A percentile compares a stretch with the other conserved stretches of the same genome.
phyloP scores from a whole-genome alignment of 2,888 invertebrate species.

The Drosophila planitibia region DNA sequence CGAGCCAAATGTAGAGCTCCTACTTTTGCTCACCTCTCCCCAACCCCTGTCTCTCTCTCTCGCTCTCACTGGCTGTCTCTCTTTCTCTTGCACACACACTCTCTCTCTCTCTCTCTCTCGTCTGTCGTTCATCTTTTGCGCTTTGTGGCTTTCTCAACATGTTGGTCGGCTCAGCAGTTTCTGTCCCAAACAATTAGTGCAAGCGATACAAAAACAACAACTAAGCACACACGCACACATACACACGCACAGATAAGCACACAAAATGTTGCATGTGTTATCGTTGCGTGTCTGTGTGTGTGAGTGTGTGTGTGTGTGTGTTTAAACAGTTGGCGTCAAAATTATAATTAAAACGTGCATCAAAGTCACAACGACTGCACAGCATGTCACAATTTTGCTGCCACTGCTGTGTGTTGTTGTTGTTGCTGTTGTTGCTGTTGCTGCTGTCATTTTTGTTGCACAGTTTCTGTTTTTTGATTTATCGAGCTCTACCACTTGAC shows the following conservation, averaged over 20 bases:
- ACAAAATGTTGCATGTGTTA: conserved; percentile 30
- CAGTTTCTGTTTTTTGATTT: conserved; percentile 43
- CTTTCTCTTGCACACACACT: neutral
- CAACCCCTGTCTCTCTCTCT: no score
- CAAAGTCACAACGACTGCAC: conserved; percentile 72
- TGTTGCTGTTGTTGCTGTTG: conserved; percentile 28
- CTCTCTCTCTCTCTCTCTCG: neutral
- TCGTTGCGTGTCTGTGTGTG: conserved; percentile 32
- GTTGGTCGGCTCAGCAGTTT: conserved; percentile 46
- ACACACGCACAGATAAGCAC: conserved; percentile 6
- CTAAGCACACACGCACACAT: conserved; percentile 32
- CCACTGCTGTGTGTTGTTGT: conserved; percentile 19
- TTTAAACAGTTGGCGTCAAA: conserved; percentile 83
- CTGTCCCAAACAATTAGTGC: conserved; percentile 63
- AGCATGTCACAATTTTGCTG: conserved; percentile 75
- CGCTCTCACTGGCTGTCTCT: neutral
- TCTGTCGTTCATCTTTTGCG: neutral
- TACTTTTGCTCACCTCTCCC: no score
- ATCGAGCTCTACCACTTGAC: conserved; percentile 70
- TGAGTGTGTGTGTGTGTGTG: conserved; percentile 37
- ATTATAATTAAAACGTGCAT: conserved; percentile 83
- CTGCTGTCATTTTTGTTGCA: conserved; percentile 11
- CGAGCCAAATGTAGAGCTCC: conserved; percentile 36
- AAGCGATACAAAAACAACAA: conserved; percentile 56
- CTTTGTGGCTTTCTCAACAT: conserved; percentile 10